phyloP scores from a whole-genome alignment of 2,888 invertebrate genomes.

The Hecatera dysodea region DNA sequence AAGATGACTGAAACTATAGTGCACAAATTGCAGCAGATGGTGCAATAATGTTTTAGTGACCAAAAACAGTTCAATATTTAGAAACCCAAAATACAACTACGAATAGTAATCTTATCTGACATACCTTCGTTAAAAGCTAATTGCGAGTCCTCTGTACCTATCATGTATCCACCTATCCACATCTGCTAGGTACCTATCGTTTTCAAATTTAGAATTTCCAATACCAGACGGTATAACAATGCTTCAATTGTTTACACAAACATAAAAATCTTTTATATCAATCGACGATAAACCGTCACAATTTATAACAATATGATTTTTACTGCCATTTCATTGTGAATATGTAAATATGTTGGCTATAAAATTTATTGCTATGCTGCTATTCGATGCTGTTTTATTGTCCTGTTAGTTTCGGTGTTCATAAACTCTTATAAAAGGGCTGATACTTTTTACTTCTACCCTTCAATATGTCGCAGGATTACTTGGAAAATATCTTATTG shows the following conservation, averaged over 20 bases:
- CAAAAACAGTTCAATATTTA: neutral
- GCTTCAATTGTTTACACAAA: slow-evolving; percentile 17
- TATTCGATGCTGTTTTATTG: slow-evolving; percentile 43
- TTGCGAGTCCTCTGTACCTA: neutral
- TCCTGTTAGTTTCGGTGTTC: slow-evolving; percentile 43
- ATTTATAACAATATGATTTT: slow-evolving; percentile 58
- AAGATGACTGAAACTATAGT: neutral
- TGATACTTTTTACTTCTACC: slow-evolving; percentile 40
- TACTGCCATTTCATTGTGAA: slow-evolving; percentile 44
- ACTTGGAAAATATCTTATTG: no score
- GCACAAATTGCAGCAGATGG: neutral
- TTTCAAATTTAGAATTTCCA: slow-evolving; percentile 23
- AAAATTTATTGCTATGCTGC: slow-evolving; percentile 40
- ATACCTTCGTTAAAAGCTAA: slow-evolving; percentile 6
- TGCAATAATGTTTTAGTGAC: neutral
- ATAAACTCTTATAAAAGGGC: slow-evolving; percentile 46
- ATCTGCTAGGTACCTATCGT: slow-evolving; percentile 27
- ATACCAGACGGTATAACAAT: slow-evolving; percentile 4
- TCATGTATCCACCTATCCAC: neutral
- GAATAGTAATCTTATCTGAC: slow-evolving; percentile 8
- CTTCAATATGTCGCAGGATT: neutral
- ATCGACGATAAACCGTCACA: slow-evolving; percentile 38
- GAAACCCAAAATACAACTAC: neutral
- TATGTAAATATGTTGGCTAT: slow-evolving; percentile 49
- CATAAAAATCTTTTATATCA: slow-evolving; percentile 52